Evolutionary conservation across 2,113 vertebrate species (phyloP).

Genomic region (Ptilorrhoa leucosticta): DNA sequence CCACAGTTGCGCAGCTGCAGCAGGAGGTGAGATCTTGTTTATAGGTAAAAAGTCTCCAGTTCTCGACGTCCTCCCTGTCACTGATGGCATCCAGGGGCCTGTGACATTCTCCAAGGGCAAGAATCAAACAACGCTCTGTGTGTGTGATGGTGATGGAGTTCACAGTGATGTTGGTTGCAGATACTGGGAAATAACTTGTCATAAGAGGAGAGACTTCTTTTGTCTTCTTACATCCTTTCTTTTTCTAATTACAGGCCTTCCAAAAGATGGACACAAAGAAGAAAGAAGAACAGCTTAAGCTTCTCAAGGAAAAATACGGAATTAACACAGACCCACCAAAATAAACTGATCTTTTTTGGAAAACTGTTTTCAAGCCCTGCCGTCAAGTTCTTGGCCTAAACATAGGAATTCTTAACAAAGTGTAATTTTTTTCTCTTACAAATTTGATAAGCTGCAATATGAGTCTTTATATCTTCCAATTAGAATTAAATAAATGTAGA

Average conservation of each 20-base stretch:
- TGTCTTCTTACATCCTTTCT: not conserved
- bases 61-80: accelerated
- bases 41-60: not conserved
- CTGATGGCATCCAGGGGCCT: accelerated
- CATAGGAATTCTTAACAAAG: not conserved
- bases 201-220: not conserved
- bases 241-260: conserved; percentile 83
- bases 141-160: not conserved
- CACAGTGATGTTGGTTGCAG: accelerated
- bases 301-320: conserved; percentile 97
- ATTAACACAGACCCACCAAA: conserved; percentile 98
- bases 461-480: not conserved
- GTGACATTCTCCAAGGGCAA: accelerated
- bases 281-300: conserved; percentile 97
- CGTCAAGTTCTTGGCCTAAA: not conserved
- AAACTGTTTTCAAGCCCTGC: not conserved
- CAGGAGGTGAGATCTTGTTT: not conserved
- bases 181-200: not conserved
- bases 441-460: not conserved
- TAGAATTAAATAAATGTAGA: not conserved
- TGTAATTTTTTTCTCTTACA: not conserved
- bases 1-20: not conserved
- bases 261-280: conserved; percentile 99
- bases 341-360: conserved; percentile 58
- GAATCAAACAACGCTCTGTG: accelerated